These are phyloP conservation scores for Lasius fuliginosus DNA, from an alignment of 2,888 invertebrate genomes.

Conservation along the genomic window DNA sequence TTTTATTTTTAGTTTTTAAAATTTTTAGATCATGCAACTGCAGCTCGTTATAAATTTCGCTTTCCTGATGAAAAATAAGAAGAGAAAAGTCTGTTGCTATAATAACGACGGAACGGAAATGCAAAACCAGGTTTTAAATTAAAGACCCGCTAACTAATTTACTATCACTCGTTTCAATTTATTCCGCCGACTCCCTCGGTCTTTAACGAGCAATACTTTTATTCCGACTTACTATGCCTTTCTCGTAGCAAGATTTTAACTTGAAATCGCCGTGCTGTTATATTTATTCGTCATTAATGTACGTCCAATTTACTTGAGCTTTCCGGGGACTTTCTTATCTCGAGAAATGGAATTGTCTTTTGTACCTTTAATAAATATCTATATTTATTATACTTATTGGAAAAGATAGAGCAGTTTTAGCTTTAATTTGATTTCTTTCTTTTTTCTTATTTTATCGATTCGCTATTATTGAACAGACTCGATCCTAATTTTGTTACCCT, in stretches of 20 bases:
- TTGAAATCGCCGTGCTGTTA: not conserved
- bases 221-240: not conserved
- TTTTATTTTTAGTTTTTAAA: not conserved
- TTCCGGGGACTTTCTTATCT: not conserved
- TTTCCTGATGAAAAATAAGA: not conserved
- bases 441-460: not conserved
- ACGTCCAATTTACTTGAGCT: constrained; percentile 12
- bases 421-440: not conserved
- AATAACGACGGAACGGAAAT: constrained; percentile 3
- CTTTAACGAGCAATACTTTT: constrained; percentile 5
- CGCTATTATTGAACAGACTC: constrained; percentile 1
- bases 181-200: not conserved
- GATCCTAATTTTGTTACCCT: not conserved
- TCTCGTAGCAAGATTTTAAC: constrained; percentile 30
- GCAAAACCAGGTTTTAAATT: constrained; percentile 37
- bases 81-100: not conserved
- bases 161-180: constrained; percentile 42
- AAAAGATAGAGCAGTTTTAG: not conserved
- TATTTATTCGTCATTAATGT: not conserved
- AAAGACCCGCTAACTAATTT: constrained; percentile 22
- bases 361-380: not conserved
- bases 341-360: not conserved
- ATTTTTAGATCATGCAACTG: not conserved
- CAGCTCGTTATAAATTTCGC: not conserved
- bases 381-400: not conserved